Conservation (phyloP, 2,797 vertebrate genomes). For the Nasua narica region DNA sequence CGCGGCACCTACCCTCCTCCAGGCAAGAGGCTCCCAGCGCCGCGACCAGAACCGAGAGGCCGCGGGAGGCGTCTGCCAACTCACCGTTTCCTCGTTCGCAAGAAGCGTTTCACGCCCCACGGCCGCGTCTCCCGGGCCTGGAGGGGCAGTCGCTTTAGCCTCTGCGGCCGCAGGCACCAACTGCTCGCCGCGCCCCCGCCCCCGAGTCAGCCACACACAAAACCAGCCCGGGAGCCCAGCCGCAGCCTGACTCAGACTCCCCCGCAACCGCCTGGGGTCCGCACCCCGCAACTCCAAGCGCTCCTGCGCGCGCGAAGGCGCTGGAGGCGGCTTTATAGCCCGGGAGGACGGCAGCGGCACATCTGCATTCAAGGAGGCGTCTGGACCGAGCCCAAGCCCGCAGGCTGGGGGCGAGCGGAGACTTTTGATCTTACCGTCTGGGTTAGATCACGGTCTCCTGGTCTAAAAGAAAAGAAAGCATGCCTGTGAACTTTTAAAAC, state of each 20-base stretch:
- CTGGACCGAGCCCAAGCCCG: slow-evolving; percentile 82
- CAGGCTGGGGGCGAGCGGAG: slow-evolving; percentile 81
- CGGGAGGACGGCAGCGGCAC: slow-evolving; percentile 78
- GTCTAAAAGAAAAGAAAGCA: slow-evolving; percentile 59
- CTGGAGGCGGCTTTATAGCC: slow-evolving; percentile 75
- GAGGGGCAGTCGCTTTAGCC: slow-evolving; percentile 58
- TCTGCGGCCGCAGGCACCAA: not conserved
- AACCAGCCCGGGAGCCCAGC: not conserved
- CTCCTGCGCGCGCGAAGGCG: slow-evolving; percentile 48
- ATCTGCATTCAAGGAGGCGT: slow-evolving; percentile 81
- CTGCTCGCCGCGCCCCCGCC: not conserved
- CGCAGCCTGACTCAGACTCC: not conserved
- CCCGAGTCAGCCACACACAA: not conserved
- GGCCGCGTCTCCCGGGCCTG: slow-evolving; percentile 77
- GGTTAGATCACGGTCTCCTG: slow-evolving; percentile 79
- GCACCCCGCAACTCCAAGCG: slow-evolving; percentile 81
- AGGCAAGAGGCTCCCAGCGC: slow-evolving; percentile 40
- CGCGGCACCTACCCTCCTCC: not conserved
- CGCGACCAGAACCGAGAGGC: slow-evolving; percentile 81
- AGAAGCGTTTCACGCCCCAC: slow-evolving; percentile 81
- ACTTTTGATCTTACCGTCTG: slow-evolving; percentile 85
- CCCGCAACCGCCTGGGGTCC: slow-evolving; percentile 58
- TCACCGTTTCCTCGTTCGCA: slow-evolving; percentile 87
- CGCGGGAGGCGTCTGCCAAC: slow-evolving; percentile 84
- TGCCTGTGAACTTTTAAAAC: slow-evolving; percentile 79